Percentiles rank a stretch among this genome's conserved stretches.
These are phyloP conservation scores for Macquaria ambigua DNA, from an alignment of 2,113 vertebrate genomes.

Conservation along the genomic window DNA sequence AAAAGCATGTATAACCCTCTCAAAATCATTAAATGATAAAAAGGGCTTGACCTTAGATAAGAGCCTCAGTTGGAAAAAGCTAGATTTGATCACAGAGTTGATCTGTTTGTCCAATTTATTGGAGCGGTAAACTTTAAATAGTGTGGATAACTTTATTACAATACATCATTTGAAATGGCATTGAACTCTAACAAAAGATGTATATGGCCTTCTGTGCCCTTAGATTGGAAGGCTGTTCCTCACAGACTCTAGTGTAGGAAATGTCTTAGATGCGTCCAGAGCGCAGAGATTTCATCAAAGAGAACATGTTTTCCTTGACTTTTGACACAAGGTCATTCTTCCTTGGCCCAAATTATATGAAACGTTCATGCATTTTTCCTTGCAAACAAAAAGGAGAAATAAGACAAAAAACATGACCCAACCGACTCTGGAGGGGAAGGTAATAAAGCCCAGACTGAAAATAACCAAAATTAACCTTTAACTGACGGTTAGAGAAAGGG, in stretches of 20 bases:
- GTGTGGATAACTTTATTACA: conserved; percentile 23
- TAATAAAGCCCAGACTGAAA: conserved; percentile 8
- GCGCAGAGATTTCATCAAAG: background rate
- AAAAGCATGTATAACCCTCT: no score
- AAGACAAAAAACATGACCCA: background rate
- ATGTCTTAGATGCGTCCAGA: background rate
- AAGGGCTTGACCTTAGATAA: no score
- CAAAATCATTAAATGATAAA: no score
- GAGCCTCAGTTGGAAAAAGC: no score
- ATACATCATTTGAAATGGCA: conserved; percentile 1
- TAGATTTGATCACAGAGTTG: no score
- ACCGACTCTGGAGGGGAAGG: background rate
- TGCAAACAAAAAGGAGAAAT: background rate
- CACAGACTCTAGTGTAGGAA: background rate
- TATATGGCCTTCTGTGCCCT: background rate
- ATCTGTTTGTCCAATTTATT: no score
- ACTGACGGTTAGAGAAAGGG: conserved; percentile 12
- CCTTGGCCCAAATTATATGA: background rate
- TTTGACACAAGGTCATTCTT: background rate
- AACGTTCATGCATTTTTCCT: background rate
- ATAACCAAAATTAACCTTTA: conserved; percentile 51
- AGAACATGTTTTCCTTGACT: background rate
- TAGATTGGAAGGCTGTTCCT: background rate
- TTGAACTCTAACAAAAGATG: background rate
- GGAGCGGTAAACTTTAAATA: conserved; percentile 47